Base-by-base conservation (phyloP, 2,888 invertebrate genomes). In the Lagria hirta region DNA sequence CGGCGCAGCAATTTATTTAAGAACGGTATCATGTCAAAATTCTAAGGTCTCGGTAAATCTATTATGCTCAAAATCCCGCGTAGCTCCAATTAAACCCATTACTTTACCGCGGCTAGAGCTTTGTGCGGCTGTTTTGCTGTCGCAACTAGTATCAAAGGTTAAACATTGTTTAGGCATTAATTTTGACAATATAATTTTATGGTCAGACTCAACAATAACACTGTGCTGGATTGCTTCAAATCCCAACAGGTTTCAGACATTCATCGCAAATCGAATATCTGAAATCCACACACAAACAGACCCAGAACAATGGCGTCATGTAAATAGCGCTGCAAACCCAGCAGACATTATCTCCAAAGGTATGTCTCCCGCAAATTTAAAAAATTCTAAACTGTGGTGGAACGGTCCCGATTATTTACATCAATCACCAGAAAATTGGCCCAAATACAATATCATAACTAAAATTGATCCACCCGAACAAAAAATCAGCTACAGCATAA, bases 131-230 rank as follows among this genome's bases (percentile, higher is more conserved):
- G 4, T 38, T 3, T 12, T 43, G 8, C 7, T 30, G n/a, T 27
- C 43, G 2, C 38, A 29, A 1, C 13, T 43, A 2, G 11, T 18
- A 2, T 1, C 1, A 14, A 36, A 14, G 11, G 14, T 29, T 3
- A 26, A 5, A 1, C 5, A 16, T 4, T 11, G 15, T 4, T 10
- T 43, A 11, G 18, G 13, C 5, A 21, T 41, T 1, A 29, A 38
- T 1, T 5, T 41, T 8, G 12, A 28, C n/a, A 29, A 30, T 11
- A 12, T n/a, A 8, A 23, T 3, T 3, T 28, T 29, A 3, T 40
- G 36, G 36, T 20, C 37, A 1, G 43, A 43, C 38, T 43, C 37
- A 12, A 43, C 29, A n/a, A 43, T 43, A n/a, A 29, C 30, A 5
- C 10, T 43, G 2, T 17, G 12, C 6, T 38, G 43, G 37, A 41